Percentiles rank a stretch among this genome's conserved stretches.
Conservation (phyloP, 2,888 invertebrate species). For the Aphodius granarius region DNA sequence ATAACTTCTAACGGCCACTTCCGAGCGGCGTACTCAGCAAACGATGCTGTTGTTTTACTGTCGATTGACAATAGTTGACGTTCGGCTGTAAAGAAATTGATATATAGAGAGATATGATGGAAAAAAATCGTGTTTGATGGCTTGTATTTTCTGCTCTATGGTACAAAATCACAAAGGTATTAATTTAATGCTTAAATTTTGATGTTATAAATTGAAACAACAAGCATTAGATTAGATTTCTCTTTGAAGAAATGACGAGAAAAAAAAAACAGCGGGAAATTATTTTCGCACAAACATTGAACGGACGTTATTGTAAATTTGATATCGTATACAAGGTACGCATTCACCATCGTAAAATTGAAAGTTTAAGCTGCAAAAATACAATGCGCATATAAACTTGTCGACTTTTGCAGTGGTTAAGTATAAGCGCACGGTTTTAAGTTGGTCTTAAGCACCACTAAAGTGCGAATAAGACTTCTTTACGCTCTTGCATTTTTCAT, state of each 20-base stretch:
- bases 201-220: too few relatives aligned
- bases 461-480: background rate
- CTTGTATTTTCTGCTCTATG: too few relatives aligned
- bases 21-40: background rate
- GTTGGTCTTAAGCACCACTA: background rate
- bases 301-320: background rate
- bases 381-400: background rate
- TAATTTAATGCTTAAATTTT: too few relatives aligned
- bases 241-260: too few relatives aligned
- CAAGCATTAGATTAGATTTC: too few relatives aligned
- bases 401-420: background rate
- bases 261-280: too few relatives aligned
- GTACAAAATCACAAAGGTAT: too few relatives aligned
- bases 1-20: slow-evolving; percentile 14
- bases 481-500: background rate
- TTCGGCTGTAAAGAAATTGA: background rate
- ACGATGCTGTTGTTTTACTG: background rate
- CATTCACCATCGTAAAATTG: background rate
- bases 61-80: background rate
- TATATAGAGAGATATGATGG: too few relatives aligned
- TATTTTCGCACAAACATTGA: background rate
- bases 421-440: background rate
- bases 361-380: background rate
- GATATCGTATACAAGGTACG: background rate
- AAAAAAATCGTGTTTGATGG: too few relatives aligned